A percentile compares a stretch with the other conserved stretches of the same genome.
Evolutionary conservation across 2,113 vertebrate genomes (phyloP).

Genomic region (Plectropomus leopardus): DNA sequence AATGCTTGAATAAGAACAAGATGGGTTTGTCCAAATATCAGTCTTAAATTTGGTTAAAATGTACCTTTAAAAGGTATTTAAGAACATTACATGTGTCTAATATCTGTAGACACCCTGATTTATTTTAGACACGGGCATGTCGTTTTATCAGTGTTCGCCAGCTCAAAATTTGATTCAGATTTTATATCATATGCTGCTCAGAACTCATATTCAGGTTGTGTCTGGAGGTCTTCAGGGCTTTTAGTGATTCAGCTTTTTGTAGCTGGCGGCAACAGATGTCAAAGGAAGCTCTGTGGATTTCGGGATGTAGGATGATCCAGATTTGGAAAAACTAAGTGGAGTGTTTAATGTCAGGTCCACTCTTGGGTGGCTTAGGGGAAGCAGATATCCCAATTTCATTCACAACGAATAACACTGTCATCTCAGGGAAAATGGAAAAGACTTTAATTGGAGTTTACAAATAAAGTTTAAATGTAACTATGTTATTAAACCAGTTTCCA

Average conservation of each 20-base stretch:
- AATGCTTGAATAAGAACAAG: too few relatives aligned
- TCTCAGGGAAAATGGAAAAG: neutral
- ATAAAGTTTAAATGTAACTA: neutral
- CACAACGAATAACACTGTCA: neutral
- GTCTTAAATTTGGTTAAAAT: too few relatives aligned
- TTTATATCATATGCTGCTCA: neutral
- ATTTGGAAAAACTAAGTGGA: constrained; percentile 28
- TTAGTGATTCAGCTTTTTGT: constrained; percentile 24
- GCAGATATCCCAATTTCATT: neutral
- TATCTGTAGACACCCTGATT: too few relatives aligned
- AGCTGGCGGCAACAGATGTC: constrained; percentile 21
- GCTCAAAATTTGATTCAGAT: neutral
- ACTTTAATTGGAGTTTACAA: constrained; percentile 3
- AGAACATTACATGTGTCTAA: too few relatives aligned
- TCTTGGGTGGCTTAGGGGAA: constrained; percentile 9
- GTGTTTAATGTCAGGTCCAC: constrained; percentile 16
- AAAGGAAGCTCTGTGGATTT: constrained; percentile 27
- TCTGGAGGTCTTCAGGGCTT: neutral
- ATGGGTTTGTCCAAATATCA: too few relatives aligned
- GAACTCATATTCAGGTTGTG: neutral
- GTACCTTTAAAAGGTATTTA: too few relatives aligned
- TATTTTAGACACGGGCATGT: neutral
- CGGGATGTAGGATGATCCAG: neutral
- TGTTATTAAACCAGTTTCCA: neutral
- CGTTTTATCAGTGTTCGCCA: neutral